Evolutionary conservation across 2,113 vertebrate species (phyloP), one percentile per base, ranked within the genome.

Genomic region (Campylomormyrus tamandua): DNA sequence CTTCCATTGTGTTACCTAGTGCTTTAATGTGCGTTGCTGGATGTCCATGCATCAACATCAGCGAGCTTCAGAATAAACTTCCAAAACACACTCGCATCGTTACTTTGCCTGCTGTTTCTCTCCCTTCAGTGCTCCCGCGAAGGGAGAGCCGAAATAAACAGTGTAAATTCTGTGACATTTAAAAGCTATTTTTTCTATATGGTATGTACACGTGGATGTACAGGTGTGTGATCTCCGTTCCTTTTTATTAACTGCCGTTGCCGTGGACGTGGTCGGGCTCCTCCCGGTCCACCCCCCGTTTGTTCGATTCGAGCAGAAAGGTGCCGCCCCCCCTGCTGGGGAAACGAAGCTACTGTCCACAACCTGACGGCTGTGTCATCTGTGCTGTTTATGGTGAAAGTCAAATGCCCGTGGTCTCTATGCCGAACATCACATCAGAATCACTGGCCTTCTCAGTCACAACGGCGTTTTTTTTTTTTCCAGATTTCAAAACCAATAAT

Each of bases 121-220:
- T 53, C 27, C 24, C 21, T 39, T 15, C 52, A 15, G 21, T n/a
- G 74, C 49, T 21, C 52, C 45, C 80, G 3, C 39, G 66, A 42
- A 89, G 49, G 31, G 31, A 77, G 45, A 74, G 53, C 31, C 31
- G 21, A 89, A 77, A 77, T 74, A 39, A 89, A 80, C 77, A 84
- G 39, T 89, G 80, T 58, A 62, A 83, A 89, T 89, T 89, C 88
- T 70, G 70, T 80, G 42, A 62, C 89, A 89, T 89, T 89, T 84
- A 62, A 89, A 84, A 89, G 35, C 50, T 89, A 85, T 84, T 84
- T 89, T 89, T 89, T 89, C 80, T 84, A 85, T 89, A 48, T 56
- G 15, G 89, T 89, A 39, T 27, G 77, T 89, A 53, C 89, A 84
- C 39, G 83, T 89, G 56, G 53, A 89, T 58, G 89, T 84, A 58